phyloP scores from a whole-genome alignment of 1,140 invertebrate species.

The Archivesica marissinica region DNA sequence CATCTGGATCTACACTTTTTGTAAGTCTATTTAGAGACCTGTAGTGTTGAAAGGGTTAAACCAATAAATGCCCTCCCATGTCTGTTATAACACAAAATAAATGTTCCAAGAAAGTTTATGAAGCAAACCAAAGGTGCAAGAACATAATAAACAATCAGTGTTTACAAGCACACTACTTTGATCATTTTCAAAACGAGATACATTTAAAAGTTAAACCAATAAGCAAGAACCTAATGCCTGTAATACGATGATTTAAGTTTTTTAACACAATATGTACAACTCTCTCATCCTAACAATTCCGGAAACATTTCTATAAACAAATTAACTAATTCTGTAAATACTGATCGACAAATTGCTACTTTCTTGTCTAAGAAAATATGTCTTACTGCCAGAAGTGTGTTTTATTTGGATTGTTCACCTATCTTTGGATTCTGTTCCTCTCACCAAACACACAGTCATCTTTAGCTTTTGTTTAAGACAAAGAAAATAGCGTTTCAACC shows the following conservation, averaged over 20 bases:
- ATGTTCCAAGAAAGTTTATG: slow-evolving; percentile 20
- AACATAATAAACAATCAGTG: not conserved
- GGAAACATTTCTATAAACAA: slow-evolving; percentile 22
- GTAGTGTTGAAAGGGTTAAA: too few species aligned
- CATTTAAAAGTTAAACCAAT: not conserved
- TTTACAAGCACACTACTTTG: not conserved
- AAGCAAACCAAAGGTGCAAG: not conserved
- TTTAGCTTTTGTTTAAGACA: not conserved
- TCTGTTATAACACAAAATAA: not conserved
- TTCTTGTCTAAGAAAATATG: not conserved
- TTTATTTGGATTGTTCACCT: not conserved
- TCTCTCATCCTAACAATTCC: not conserved
- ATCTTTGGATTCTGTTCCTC: not conserved
- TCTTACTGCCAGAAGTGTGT: not conserved
- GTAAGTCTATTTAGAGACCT: too few species aligned
- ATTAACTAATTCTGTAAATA: not conserved
- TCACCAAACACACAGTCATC: not conserved
- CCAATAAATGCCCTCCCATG: not conserved
- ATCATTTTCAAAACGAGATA: not conserved
- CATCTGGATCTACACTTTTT: too few species aligned
- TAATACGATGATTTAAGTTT: not conserved
- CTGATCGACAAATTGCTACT: slow-evolving; percentile 15
- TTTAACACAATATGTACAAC: not conserved
- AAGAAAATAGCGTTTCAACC: not conserved
- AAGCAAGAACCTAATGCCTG: not conserved